A percentile compares a stretch with the other conserved stretches of the same genome.
phyloP scores from a whole-genome alignment of 1,140 invertebrate species.

The Anagrus nilaparvatae region DNA sequence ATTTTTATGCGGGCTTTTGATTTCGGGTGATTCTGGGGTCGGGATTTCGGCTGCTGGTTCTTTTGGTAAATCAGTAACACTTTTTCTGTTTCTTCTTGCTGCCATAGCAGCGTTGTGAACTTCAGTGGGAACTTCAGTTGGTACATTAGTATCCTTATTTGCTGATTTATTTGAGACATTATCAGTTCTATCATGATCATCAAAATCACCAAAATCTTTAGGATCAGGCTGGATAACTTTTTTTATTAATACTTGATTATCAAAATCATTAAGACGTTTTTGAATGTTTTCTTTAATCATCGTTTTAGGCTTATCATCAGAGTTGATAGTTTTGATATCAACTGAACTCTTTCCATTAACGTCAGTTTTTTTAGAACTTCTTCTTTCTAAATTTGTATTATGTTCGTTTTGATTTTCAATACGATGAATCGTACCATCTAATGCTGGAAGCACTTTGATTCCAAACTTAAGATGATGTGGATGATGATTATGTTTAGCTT shows the following conservation, averaged over 20 bases:
- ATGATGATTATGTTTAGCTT: constrained; percentile 26
- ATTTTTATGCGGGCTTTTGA: constrained; percentile 46
- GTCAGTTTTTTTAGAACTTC: constrained; percentile 33
- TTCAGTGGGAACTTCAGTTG: constrained; percentile 50
- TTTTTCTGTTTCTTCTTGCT: constrained; percentile 55
- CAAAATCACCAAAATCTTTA: constrained; percentile 16
- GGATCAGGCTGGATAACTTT: constrained; percentile 14
- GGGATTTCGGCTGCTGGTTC: background rate
- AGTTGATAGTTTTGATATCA: too few species aligned
- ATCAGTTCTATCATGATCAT: constrained; percentile 19
- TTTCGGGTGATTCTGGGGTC: constrained; percentile 25
- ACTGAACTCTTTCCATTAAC: constrained; percentile 19
- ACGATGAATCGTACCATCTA: constrained; percentile 35
- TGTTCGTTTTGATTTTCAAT: constrained; percentile 42
- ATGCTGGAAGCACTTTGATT: constrained; percentile 50
- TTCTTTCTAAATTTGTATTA: constrained; percentile 39
- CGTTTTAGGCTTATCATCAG: too few species aligned
- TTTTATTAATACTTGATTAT: constrained; percentile 3
- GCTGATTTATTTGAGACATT: constrained; percentile 11
- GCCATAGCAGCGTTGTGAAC: constrained; percentile 60
- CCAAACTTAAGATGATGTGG: constrained; percentile 55
- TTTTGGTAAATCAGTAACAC: constrained; percentile 21
- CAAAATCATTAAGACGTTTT: background rate
- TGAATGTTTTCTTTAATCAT: too few species aligned
- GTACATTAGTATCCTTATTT: too few species aligned